Evolutionary conservation across 1,140 invertebrate genomes (phyloP), one percentile per base, ranked within the genome.

Genomic region (Myzus persicae): DNA sequence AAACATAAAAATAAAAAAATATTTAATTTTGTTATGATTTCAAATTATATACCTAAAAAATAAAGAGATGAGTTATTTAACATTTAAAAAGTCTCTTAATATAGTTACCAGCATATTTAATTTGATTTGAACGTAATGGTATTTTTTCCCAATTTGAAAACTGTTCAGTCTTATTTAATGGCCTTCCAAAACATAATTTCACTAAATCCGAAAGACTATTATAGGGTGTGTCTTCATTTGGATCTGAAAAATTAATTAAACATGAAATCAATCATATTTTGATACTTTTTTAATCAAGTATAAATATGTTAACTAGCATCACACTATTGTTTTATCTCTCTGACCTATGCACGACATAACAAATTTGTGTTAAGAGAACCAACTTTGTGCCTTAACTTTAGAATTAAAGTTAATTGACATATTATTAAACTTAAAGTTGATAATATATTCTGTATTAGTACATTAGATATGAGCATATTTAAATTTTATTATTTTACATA

Each of bases 91-190:
- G 5, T n/a, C 31, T 1, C 4, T 76, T n/a, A 76, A 14, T 18
- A 67, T 8, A 46, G n/a, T 93, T 94, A 97, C 97, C 96, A 93
- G 98, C 98, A 96, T 98, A 98, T 94, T 95, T 95, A 48, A 98
- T 96, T 95, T 98, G 98, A 93, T 96, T 96, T 81, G 96, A 95
- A 93, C 98, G 95, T 44, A 98, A 95, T 42, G 98, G 98, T 94
- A 98, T 95, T 93, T 96, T 96, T 94, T 98, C 97, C 98, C 98
- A 98, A 95, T 98, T 97, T 0, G 97, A 98, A 95, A 98, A 97
- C 94, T 98, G 98, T 95, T 98, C 97, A 11, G 96, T 96, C 95
- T 98, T 98, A 95, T 97, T 96, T 2, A 98, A 95, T 44, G 96
- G 96, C 93, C 96, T 95, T 26, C 97, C 98, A 94, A 98, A 95